Percentiles rank a stretch among this genome's conserved stretches.
Evolutionary conservation across 1,140 invertebrate genomes (phyloP).

Genomic region (Drosophila busckii): DNA sequence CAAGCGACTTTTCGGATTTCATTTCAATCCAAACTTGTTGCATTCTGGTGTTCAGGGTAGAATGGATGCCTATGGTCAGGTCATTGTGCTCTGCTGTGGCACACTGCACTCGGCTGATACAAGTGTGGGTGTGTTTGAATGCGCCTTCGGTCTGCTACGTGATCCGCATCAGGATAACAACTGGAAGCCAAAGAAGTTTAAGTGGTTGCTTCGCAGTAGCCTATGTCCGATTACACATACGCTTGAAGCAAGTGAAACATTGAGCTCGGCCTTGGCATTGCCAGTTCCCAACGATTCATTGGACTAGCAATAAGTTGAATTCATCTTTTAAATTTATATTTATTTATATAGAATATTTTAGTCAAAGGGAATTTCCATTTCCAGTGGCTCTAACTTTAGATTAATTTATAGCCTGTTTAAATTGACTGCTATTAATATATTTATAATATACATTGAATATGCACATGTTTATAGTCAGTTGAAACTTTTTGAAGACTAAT

Average conservation of each 20-base stretch:
- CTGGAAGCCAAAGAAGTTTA: conserved; percentile 82
- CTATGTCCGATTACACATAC: conserved; percentile 42
- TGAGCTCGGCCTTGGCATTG: conserved; percentile 41
- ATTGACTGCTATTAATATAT: no score
- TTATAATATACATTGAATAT: no score
- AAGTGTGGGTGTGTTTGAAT: conserved; percentile 84
- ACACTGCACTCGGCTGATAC: conserved; percentile 80
- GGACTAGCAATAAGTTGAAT: conserved; percentile 14
- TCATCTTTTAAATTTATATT: no score
- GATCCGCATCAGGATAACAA: conserved; percentile 82
- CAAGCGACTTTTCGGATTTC: conserved; percentile 78
- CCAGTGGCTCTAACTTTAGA: no score
- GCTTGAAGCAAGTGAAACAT: conserved; percentile 33
- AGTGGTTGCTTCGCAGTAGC: conserved; percentile 75
- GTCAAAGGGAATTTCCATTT: no score
- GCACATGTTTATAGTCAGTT: no score
- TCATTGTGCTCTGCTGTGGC: conserved; percentile 82
- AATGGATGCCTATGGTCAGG: conserved; percentile 82
- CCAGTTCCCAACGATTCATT: conserved; percentile 40
- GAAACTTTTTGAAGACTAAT: no score
- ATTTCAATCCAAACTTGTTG: conserved; percentile 82
- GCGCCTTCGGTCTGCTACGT: conserved; percentile 82
- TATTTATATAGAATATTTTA: conserved; percentile 11
- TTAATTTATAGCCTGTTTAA: no score
- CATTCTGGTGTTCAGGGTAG: conserved; percentile 80